phyloP scores from a whole-genome alignment of 2,888 invertebrate genomes.

The Tortrix viridana region DNA sequence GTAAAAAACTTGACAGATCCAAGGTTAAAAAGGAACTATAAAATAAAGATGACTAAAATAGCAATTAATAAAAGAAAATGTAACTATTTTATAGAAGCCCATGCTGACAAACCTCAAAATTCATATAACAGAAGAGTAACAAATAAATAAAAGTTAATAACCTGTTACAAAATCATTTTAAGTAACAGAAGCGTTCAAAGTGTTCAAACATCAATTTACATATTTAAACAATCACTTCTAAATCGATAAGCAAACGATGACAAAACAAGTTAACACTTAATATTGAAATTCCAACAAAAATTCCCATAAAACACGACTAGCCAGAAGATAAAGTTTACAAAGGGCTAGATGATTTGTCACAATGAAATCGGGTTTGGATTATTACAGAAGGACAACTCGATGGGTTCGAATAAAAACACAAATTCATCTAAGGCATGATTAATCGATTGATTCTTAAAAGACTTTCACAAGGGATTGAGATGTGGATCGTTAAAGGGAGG shows the following conservation, averaged over 20 bases:
- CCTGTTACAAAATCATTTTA: too few relatives aligned
- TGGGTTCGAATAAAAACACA: conserved; percentile 57
- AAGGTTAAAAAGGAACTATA: too few relatives aligned
- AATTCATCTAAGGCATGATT: conserved; percentile 50
- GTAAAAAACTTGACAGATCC: too few relatives aligned
- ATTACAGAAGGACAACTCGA: conserved; percentile 51
- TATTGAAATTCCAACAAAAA: conserved; percentile 44
- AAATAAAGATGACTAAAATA: too few relatives aligned
- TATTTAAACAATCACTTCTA: conserved; percentile 30
- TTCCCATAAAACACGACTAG: conserved; percentile 56
- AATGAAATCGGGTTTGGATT: conserved; percentile 48
- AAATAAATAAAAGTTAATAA: too few relatives aligned
- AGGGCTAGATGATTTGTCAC: conserved; percentile 50
- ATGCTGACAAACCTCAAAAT: too few relatives aligned
- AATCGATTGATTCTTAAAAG: conserved; percentile 58
- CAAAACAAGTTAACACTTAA: conserved; percentile 28
- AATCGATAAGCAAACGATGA: conserved; percentile 26
- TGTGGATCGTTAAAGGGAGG: conserved; percentile 5
- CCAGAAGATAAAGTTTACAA: conserved; percentile 30
- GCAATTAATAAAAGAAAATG: too few relatives aligned
- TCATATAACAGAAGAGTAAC: too few relatives aligned
- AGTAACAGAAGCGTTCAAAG: conserved; percentile 16
- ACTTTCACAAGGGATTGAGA: conserved; percentile 41
- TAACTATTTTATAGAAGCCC: too few relatives aligned
- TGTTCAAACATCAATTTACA: conserved; percentile 26